phyloP scores from a whole-genome alignment of 1,140 invertebrate genomes.

The Uloborus diversus region DNA sequence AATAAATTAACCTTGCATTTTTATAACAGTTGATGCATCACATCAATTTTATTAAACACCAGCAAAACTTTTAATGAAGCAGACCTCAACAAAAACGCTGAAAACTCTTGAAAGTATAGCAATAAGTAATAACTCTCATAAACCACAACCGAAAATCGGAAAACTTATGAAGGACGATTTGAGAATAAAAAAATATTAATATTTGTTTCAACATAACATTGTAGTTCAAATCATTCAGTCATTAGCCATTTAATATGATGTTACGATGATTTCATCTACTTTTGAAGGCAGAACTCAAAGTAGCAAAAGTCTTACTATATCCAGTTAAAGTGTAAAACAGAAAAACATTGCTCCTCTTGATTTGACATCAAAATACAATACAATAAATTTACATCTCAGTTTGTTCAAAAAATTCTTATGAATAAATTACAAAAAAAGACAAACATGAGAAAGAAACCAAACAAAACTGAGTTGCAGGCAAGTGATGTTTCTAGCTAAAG shows the following conservation, averaged over 20 bases:
- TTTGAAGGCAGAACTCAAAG: too few species aligned
- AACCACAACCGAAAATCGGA: background rate
- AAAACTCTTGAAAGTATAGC: background rate
- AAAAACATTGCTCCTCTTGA: too few species aligned
- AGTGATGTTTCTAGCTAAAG: too few species aligned
- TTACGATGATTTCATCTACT: too few species aligned
- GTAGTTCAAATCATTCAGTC: background rate
- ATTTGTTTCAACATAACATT: background rate
- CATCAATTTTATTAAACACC: constrained; percentile 57
- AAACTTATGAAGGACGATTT: background rate
- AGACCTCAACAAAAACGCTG: background rate
- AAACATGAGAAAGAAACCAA: too few species aligned
- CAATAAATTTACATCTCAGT: too few species aligned
- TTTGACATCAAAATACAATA: too few species aligned
- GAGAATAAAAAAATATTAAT: background rate
- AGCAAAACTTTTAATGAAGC: background rate
- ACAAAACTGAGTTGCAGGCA: too few species aligned
- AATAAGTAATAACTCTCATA: background rate
- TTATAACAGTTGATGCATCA: constrained; percentile 57
- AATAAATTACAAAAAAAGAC: too few species aligned
- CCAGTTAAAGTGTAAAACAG: too few species aligned
- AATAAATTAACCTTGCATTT: background rate
- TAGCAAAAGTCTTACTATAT: too few species aligned
- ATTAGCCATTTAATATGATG: background rate
- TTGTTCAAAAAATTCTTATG: too few species aligned